These are phyloP conservation scores for Cervus canadensis DNA, from an alignment of 2,113 vertebrate species.

Conservation along the genomic window DNA sequence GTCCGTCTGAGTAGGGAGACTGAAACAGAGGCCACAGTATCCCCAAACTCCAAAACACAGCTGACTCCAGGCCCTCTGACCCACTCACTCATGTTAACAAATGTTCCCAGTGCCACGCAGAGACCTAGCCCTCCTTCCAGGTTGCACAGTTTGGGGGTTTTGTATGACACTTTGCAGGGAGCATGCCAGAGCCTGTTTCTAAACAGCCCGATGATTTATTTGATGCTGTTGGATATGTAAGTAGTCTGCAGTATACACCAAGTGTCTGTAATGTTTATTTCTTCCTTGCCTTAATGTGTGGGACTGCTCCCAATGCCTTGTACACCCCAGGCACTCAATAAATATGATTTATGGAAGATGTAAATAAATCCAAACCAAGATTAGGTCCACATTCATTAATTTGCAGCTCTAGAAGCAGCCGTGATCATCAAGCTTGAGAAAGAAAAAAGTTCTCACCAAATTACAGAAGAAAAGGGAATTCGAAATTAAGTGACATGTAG, in stretches of 20 bases:
- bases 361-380: constrained; percentile 72
- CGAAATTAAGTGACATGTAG: background rate
- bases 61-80: background rate
- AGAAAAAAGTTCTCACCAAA: constrained; percentile 39
- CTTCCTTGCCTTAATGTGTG: constrained; percentile 68
- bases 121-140: background rate
- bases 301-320: constrained; percentile 64
- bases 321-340: constrained; percentile 72
- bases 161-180: constrained; percentile 35
- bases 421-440: background rate
- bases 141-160: background rate
- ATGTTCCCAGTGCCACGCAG: background rate
- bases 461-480: constrained; percentile 3
- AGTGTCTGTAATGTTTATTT: constrained; percentile 73
- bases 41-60: background rate
- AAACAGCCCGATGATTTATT: constrained; percentile 73
- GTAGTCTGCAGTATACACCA: constrained; percentile 66
- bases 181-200: constrained; percentile 53
- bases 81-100: background rate
- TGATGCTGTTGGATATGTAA: constrained; percentile 72
- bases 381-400: constrained; percentile 66
- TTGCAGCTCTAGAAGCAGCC: constrained; percentile 35
- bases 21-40: background rate
- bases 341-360: constrained; percentile 74
- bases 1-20: background rate